Base-by-base conservation (phyloP, 2,888 invertebrate genomes). In the Plagodis dolabraria region DNA sequence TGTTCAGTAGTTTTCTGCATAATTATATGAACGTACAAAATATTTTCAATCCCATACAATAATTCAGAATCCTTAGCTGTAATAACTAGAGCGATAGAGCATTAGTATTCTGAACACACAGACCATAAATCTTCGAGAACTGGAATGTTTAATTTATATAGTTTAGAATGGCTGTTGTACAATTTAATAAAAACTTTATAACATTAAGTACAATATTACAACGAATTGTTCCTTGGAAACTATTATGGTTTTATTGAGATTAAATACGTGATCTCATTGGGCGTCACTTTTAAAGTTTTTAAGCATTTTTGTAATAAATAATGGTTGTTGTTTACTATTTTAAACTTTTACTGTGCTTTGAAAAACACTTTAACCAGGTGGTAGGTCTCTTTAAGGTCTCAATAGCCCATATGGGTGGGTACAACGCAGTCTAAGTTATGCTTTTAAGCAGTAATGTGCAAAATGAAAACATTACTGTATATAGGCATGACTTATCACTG, bases 101-200 rank as follows among this genome's bases (percentile, higher is more conserved):
- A 64, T 64, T 59, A 56, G 53, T 61, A 64, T 64, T 64, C 53
- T 47, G 45, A 22, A 43, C 46, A 47, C 42, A 34, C 36, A 33
- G 34, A 43, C 46, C 58, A 59, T 64, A 58, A 61, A 64, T 61
- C 60, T 51, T 40, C 9, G 46, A 58, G 56, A 36, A 55, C 12
- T 56, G 40, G 49, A 53, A 48, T 53, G 48, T 58, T 54, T 51
- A 52, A 51, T 55, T 55, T 60, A 51, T 51, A 45, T 48, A 40
- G 52, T 40, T 36, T 47, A 7, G 12, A 51, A 44, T 35, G 7
- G 51, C 43, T 51, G 47, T 12, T 51, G 38, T 55, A 43, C 50
- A 12, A 9, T 38, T 45, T 49, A 53, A 49, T 35, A 35, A 47
- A 43, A 47, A 12, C 35, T 42, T 42, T 43, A 47, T 54, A 47